Conservation (phyloP, 2,113 vertebrate species). For the Gopherus evgoodei region DNA sequence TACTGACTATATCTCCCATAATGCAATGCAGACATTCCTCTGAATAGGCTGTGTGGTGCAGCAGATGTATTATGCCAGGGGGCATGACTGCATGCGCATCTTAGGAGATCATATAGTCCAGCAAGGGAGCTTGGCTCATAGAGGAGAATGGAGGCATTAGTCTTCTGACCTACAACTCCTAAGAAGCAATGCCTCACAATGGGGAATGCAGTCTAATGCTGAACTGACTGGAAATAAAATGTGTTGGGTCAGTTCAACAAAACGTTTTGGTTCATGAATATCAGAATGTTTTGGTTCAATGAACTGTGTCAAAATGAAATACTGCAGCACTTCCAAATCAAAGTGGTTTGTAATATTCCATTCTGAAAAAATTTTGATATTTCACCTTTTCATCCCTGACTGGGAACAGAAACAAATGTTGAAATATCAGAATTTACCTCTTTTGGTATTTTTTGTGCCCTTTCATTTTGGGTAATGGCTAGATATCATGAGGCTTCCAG, state of each 20-base stretch:
- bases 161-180: not conserved
- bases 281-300: not conserved
- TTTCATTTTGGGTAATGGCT: not conserved
- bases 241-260: no score
- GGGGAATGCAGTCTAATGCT: not conserved
- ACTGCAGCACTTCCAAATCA: not conserved
- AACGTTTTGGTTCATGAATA: no score
- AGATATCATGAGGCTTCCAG: not conserved
- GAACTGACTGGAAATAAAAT: not conserved
- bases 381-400: not conserved
- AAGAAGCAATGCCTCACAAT: not conserved
- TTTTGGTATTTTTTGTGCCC: not conserved
- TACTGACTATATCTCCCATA: not conserved
- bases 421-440: not conserved
- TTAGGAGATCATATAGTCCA: not conserved
- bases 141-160: not conserved
- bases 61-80: no score
- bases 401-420: not conserved
- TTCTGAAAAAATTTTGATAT: not conserved
- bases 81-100: not conserved
- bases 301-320: not conserved
- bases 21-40: not conserved
- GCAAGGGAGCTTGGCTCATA: not conserved
- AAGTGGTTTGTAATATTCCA: not conserved
- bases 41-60: not conserved